Percentiles rank a stretch among this genome's conserved stretches.
phyloP scores from a whole-genome alignment of 2,888 invertebrate genomes.

The Ctenicera cuprea region DNA sequence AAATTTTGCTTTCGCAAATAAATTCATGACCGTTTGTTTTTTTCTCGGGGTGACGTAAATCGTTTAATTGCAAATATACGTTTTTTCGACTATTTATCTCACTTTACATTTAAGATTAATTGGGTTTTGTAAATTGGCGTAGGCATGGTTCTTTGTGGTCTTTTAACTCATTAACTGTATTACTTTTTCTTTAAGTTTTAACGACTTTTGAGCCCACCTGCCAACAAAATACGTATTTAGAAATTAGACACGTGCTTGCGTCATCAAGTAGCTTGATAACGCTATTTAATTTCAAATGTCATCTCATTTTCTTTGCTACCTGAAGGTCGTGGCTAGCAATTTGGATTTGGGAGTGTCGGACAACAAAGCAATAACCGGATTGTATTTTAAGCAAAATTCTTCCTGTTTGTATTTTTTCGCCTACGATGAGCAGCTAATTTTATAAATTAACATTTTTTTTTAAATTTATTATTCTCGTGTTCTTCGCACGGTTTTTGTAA shows the following conservation, averaged over 20 bases:
- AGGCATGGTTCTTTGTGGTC: neutral
- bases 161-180: neutral
- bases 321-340: constrained; percentile 20
- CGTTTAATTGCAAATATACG: neutral
- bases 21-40: neutral
- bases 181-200: neutral
- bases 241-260: neutral
- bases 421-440: constrained; percentile 1
- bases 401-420: constrained; percentile 13
- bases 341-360: constrained; percentile 19
- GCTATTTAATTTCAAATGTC: constrained; percentile 10
- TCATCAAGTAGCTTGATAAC: constrained; percentile 6
- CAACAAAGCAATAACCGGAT: constrained; percentile 23
- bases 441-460: constrained; percentile 5
- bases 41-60: neutral
- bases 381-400: constrained; percentile 6
- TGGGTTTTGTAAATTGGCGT: neutral
- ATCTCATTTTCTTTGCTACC: constrained; percentile 12
- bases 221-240: neutral
- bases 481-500: no score
- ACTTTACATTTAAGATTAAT: neutral
- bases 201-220: neutral
- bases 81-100: neutral
- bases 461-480: no score
- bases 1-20: neutral